Conservation (phyloP, 2,113 vertebrate genomes). For the Bubalus kerabau region DNA sequence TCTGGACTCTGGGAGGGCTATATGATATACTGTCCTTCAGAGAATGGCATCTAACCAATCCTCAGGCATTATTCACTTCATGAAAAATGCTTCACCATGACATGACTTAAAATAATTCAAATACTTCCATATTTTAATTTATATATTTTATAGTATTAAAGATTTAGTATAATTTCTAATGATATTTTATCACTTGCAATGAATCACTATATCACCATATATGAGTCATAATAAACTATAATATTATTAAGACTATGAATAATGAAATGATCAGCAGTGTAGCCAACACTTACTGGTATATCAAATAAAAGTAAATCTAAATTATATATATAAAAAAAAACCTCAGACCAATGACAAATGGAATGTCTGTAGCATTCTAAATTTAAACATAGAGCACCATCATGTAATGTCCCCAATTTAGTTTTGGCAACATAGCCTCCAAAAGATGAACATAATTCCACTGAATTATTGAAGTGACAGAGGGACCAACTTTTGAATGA, state of each 20-base stretch:
- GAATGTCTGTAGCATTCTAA: not conserved
- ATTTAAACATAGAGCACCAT: not conserved
- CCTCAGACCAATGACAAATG: not conserved
- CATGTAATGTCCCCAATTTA: not conserved
- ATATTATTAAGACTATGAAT: slow-evolving; percentile 26
- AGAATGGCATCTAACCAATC: not conserved
- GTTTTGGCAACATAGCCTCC: not conserved
- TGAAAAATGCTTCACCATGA: not conserved
- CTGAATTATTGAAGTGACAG: slow-evolving; percentile 18
- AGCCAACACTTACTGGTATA: slow-evolving; percentile 3
- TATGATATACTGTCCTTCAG: not conserved
- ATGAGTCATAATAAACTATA: slow-evolving; percentile 38
- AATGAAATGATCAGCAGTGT: slow-evolving; percentile 25
- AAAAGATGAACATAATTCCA: not conserved
- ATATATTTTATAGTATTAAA: slow-evolving; percentile 28
- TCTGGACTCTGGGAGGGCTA: not conserved
- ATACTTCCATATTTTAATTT: slow-evolving; percentile 26
- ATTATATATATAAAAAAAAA: not conserved
- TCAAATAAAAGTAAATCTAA: slow-evolving; percentile 36
- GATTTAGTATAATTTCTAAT: slow-evolving; percentile 17
- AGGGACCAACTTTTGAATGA: not conserved
- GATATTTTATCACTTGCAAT: slow-evolving; percentile 17
- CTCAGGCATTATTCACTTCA: not conserved
- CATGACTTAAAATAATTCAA: slow-evolving; percentile 17
- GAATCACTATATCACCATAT: not conserved